Evolutionary conservation across 23 tunicate genomes (phyloP), one percentile per base, ranked within the genome.

Genomic region (Trididemnum miniatum): DNA sequence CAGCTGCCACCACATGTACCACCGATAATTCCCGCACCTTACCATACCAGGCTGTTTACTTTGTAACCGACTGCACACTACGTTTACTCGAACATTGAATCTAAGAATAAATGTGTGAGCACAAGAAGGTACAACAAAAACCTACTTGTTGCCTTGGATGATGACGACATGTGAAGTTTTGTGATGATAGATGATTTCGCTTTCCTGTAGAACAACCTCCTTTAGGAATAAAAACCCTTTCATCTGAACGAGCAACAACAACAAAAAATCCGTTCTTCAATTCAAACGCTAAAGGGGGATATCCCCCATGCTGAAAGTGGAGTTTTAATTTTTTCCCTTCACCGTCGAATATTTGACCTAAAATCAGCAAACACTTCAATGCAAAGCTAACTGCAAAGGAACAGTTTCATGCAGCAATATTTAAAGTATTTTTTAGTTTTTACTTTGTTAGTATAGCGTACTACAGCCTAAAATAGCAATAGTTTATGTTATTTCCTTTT

Each of bases 71-170:
- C n/a, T n/a, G n/a, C n/a, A n/a, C n/a, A n/a, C n/a, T n/a, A n/a
- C n/a, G n/a, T n/a, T n/a, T n/a, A n/a, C n/a, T n/a, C n/a, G n/a
- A n/a, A n/a, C n/a, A n/a, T n/a, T n/a, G n/a, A n/a, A n/a, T n/a
- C n/a, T n/a, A n/a, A n/a, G n/a, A n/a, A n/a, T n/a, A n/a, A n/a
- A n/a, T n/a, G n/a, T n/a, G n/a, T n/a, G n/a, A n/a, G n/a, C n/a
- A n/a, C n/a, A n/a, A n/a, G n/a, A n/a, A n/a, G n/a, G n/a, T 49
- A 49, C 57, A 49, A 49, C 25, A 62, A 7, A 62, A 2, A 91
- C 97, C n/a, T n/a, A n/a, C n/a, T 69, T 92, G 97, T 51, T 87
- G 89, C 51, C 77, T 57, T 1, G 91, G 91, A 59, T 92, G 86
- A 28, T 82, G 36, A 0, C 79, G 71, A 51, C 97, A 92, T 2